Evolutionary conservation across 2,888 invertebrate species (phyloP).

Genomic region (Linnaemya vulpina): DNA sequence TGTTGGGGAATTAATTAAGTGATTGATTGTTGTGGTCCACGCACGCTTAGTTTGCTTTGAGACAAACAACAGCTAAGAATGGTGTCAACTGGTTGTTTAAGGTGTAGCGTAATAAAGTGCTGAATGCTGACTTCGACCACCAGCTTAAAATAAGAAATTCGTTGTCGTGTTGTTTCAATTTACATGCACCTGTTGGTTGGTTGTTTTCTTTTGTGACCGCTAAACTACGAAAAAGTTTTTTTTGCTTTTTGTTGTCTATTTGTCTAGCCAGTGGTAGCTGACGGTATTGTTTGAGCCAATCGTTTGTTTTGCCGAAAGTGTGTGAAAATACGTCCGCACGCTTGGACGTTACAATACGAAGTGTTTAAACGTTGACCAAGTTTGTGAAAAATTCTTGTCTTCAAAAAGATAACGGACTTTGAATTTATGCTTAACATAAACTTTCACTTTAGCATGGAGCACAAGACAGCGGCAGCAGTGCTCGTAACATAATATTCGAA

Average conservation of each 20-base stretch:
- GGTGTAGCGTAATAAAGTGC: background rate
- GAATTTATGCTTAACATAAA: constrained; percentile 77
- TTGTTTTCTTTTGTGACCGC: constrained; percentile 38
- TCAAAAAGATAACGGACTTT: constrained; percentile 80
- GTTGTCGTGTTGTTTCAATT: constrained; percentile 65
- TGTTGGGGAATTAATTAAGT: constrained; percentile 12
- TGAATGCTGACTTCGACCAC: constrained; percentile 26
- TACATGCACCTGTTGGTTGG: constrained; percentile 70
- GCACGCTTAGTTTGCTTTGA: constrained; percentile 38
- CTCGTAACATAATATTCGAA: constrained; percentile 17
- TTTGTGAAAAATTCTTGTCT: constrained; percentile 66
- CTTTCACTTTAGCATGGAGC: constrained; percentile 81
- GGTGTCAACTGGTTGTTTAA: background rate
- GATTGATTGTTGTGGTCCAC: background rate
- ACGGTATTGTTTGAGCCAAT: constrained; percentile 1
- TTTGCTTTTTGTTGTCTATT: too few relatives aligned
- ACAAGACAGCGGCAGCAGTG: constrained; percentile 59
- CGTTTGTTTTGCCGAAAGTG: constrained; percentile 42
- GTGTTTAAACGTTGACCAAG: constrained; percentile 73
- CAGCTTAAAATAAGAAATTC: constrained; percentile 44
- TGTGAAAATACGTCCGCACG: constrained; percentile 76
- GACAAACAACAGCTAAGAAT: too few relatives aligned
- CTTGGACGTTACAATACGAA: constrained; percentile 80
- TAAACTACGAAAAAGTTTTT: constrained; percentile 51
- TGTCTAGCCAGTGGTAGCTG: background rate